A percentile compares a stretch with the other conserved stretches of the same genome.
Conservation (phyloP, 2,888 invertebrate genomes). For the Cyrtodaria siliqua region DNA sequence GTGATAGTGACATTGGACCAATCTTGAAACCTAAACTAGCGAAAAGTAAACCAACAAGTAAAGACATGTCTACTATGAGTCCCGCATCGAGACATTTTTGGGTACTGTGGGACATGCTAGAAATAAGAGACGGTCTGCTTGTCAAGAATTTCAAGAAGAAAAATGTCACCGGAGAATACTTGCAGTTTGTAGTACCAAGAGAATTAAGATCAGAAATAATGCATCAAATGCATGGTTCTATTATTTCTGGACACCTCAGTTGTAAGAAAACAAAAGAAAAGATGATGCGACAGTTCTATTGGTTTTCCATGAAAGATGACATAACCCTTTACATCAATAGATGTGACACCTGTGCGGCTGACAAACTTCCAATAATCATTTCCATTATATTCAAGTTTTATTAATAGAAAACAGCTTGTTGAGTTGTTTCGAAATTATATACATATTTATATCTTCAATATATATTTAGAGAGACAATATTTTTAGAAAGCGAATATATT, state of each 20-base stretch:
- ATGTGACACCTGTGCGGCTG: not conserved
- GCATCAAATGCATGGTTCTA: not conserved
- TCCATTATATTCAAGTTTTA: too few species aligned
- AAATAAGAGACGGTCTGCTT: too few species aligned
- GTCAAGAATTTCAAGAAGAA: too few species aligned
- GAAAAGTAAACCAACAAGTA: not conserved
- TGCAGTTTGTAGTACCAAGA: too few species aligned
- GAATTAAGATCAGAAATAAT: not conserved
- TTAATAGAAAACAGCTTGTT: too few species aligned
- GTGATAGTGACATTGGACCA: not conserved
- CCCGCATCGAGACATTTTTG: not conserved
- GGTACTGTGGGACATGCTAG: not conserved
- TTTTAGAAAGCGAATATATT: too few species aligned
- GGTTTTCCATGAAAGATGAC: not conserved
- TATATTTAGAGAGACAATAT: too few species aligned
- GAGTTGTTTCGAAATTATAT: too few species aligned
- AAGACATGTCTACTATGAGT: not conserved
- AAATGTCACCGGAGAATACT: too few species aligned
- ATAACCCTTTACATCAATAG: not conserved
- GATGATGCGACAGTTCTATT: not conserved
- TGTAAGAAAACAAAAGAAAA: conserved; percentile 1
- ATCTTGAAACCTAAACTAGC: not conserved
- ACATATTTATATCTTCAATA: too few species aligned
- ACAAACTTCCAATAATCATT: not conserved
- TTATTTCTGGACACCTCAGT: not conserved